Base-by-base conservation (phyloP, 2,113 vertebrate species). In the Dicaeum eximium region DNA sequence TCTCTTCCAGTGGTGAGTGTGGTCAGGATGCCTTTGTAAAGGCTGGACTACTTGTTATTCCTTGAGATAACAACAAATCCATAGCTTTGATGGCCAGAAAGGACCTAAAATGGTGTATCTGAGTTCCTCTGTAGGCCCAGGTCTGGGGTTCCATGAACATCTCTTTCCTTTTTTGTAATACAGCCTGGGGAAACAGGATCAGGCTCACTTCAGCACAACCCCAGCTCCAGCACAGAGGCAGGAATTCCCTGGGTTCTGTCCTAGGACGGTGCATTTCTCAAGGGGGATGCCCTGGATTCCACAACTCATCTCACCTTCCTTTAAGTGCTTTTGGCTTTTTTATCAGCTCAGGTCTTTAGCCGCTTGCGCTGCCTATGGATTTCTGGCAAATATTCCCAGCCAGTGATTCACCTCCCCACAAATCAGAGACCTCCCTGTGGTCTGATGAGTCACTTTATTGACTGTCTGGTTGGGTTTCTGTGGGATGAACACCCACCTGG, bases 61-160 rank as follows among this genome's bases (percentile, higher is more conserved):
- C 13, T 37, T 45, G 33, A 51, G 61, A 37, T 19, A 66, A 22
- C 6, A 65, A 37, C 6, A 35, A 69, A 57, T 27, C 7, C 6
- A 2, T 13, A 28, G 8, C 13, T 79, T 40, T 74, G 33, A 15
- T 71, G 38, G 35, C 30, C 38, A 53, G 47, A 37, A 66, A 62
- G 33, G 42, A 48, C 6, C 7, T 50, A 25, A 27, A 84, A 20
- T 37, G 0, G 0, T 12, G 4, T 28, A 5, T 65, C 27, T 2
- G 7, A 38, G 31, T 7, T 31, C 45, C 18, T 58, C 10, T 47
- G 4, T 35, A 40, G 25, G 48, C 16, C 13, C 35, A 80, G 4
- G 8, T 60, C 28, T 54, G 60, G 9, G 28, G 10, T 33, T 79
- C 82, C n/a, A 16, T 27, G 20, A 5, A 5, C 23, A 62, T 9